phyloP scores from a whole-genome alignment of 64 coral and sea anemone species.

The Acropora yongei region DNA sequence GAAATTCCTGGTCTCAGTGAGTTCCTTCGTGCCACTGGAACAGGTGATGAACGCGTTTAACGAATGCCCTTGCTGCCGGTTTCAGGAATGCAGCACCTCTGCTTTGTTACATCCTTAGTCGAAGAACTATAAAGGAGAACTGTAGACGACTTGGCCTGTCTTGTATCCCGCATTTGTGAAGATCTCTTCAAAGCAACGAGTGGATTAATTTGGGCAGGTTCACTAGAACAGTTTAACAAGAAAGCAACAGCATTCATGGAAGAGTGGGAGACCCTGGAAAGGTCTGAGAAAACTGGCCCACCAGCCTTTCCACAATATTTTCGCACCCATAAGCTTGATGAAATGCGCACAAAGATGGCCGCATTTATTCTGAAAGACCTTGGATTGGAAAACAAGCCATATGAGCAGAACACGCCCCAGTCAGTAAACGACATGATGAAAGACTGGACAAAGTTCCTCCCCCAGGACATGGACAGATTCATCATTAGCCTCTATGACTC shows the following conservation, averaged over 20 bases:
- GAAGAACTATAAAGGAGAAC: constrained; percentile 54
- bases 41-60: constrained; percentile 35
- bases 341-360: constrained; percentile 22
- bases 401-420: constrained; percentile 42
- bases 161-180: constrained; percentile 12
- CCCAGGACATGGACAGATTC: constrained; percentile 47
- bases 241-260: neutral
- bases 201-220: constrained; percentile 26
- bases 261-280: constrained; percentile 33
- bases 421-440: constrained; percentile 42
- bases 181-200: neutral
- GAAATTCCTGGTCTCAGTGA: constrained; percentile 32
- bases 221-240: constrained; percentile 19
- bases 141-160: constrained; percentile 23
- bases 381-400: constrained; percentile 30
- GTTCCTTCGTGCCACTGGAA: constrained; percentile 46
- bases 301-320: constrained; percentile 34
- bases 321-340: neutral
- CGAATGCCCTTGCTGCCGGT: constrained; percentile 45
- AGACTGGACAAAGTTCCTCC: constrained; percentile 33
- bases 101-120: constrained; percentile 60
- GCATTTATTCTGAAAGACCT: constrained; percentile 34
- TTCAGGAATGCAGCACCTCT: constrained; percentile 27
- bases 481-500: constrained; percentile 51
- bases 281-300: neutral